These are phyloP conservation scores for Tapirus indicus DNA, from an alignment of 2,797 vertebrate genomes.

Conservation along the genomic window DNA sequence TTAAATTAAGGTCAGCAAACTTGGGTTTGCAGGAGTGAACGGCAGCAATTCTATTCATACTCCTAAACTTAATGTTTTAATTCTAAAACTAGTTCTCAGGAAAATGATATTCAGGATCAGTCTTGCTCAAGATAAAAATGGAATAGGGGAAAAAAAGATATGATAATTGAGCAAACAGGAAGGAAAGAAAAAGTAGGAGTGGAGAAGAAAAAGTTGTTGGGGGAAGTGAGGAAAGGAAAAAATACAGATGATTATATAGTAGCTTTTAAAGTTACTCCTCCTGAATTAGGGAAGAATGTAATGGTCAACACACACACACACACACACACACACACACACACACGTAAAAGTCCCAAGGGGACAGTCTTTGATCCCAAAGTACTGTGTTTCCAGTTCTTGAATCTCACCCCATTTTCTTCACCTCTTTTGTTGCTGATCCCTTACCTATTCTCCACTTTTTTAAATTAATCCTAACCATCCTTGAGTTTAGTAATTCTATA, in stretches of 20 bases:
- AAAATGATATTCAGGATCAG: not conserved
- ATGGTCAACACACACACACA: not conserved
- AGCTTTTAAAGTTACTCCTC: not conserved
- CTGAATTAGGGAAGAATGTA: not conserved
- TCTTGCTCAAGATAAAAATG: not conserved
- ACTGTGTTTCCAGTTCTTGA: not conserved
- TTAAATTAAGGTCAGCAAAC: constrained; percentile 71
- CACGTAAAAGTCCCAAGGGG: not conserved
- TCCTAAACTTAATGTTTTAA: not conserved
- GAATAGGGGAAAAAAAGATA: not conserved
- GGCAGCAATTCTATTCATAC: not conserved
- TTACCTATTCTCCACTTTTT: not conserved
- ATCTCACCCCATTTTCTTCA: not conserved
- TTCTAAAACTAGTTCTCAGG: not conserved
- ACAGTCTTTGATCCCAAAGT: not conserved
- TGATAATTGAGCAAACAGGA: not conserved
- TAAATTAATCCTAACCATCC: not conserved
- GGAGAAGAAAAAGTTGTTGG: not conserved
- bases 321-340: not conserved
- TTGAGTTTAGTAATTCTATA: not conserved
- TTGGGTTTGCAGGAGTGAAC: constrained; percentile 20
- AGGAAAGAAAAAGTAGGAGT: not conserved
- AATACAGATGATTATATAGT: not conserved
- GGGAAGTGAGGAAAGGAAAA: not conserved
- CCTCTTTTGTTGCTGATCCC: not conserved